Evolutionary conservation across 2,888 invertebrate genomes (phyloP), one percentile per base, ranked within the genome.

Genomic region (Lymantria dispar): DNA sequence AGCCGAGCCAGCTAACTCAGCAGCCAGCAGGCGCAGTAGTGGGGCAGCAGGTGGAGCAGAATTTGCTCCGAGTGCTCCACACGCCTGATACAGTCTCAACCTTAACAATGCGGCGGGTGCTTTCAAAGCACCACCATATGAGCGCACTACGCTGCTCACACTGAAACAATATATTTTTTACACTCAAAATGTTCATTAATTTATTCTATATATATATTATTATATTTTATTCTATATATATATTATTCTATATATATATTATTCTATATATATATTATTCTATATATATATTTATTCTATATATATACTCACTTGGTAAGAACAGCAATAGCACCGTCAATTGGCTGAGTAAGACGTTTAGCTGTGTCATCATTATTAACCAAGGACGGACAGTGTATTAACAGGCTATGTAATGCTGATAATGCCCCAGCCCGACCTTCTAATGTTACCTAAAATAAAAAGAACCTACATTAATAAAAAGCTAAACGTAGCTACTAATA

Each of bases 341-440:
- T 96, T 0, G 99, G 99, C 60, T 92, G 91, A 7, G 95, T 95
- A 15, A 99, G 90, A 50, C 99, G 91, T 74, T 98, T 93, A 44
- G 97, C 93, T 0, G 96, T 96, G 53, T 98, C 97, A 70, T 99
- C 99, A 57, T 98, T 98, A 52, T 95, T 97, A 1, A 98, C 94
- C 54, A 99, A 87, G 62, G 98, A 97, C 0, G 97, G 96, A 71
- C 98, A 99, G 82, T 98, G 96, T 33, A 95, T 92, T 40, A 99
- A 88, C 78, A 99, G 95, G 81, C 98, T 98, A 77, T 98, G 96
- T 94, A 99, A 96, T 0, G 99, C 98, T 41, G 98, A 98, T 10
- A 99, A 87, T 0, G 99, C 99, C 0, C 99, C 99, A 3, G 99
- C 98, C 41, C 99, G 93, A 2, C 98, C 98, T 87, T 99, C 99